Base-by-base conservation (phyloP, 2,888 invertebrate genomes). In the Sabellastarte sp. region DNA sequence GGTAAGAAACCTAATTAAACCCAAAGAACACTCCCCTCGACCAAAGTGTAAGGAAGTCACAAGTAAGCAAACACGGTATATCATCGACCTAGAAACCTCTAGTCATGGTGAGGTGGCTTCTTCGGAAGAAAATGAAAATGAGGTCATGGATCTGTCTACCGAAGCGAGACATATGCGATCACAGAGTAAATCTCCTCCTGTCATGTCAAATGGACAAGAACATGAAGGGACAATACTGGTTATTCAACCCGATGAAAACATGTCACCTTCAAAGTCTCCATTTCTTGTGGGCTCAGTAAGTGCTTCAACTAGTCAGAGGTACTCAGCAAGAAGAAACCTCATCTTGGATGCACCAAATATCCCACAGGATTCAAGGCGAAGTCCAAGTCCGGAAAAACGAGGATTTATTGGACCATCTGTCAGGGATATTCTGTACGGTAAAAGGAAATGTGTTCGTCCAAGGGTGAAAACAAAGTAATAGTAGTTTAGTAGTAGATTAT, bases 271-370 rank as follows among this genome's bases (percentile, higher is more conserved):
- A 20, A 41, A 10, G 20, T 41, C 41, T 41, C 41, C 41, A 20
- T 41, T 41, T 41, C 20, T 20, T 41, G 10, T 41, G 20, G 20
- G 20, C 20, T 20, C 41, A 41, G 41, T 41, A 20, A 20, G 10
- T 15, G 20, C 10, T 20, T 41, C 10, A 15, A 15, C 41, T 10
- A 41, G 20, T 41, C 41, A 10, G 10, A 41, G 41, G 5, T 82
- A 81, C 68, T 77, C 80, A 3, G 73, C 74, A 5, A 64, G 81
- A 32, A 60, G 82, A 20, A 79, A 80, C 52, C 71, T 78, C 24
- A 81, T 81, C 63, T 71, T 82, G 10, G 81, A 81, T 59, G 80
- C 80, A 10, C 82, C 82, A n/a, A 69, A 71, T 32, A 72, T 78
- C 15, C 77, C 66, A 1, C 60, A 53, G n/a, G 62, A 63, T n/a